Percentiles rank a stretch among this genome's conserved stretches.
phyloP scores from a whole-genome alignment of 2,888 invertebrate genomes.

The Sphecodes monilicornis region DNA sequence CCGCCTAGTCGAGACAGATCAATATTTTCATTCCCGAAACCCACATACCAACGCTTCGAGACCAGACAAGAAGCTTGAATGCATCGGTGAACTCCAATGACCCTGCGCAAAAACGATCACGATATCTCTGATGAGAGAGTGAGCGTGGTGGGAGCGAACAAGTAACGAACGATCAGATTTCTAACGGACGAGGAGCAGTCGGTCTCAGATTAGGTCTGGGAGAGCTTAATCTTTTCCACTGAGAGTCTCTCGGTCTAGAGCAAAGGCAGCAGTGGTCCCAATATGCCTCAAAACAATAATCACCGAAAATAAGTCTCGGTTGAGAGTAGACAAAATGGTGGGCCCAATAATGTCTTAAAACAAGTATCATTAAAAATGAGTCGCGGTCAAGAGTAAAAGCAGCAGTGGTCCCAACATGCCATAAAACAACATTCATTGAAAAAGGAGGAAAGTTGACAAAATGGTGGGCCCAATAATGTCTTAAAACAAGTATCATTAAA shows the following conservation, averaged over 20 bases:
- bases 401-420: no score
- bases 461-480: no score
- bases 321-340: no score
- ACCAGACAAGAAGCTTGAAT: slow-evolving; percentile 22
- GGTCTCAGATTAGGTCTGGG: neutral
- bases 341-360: neutral
- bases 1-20: neutral
- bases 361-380: no score
- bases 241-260: slow-evolving; percentile 62
- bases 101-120: slow-evolving; percentile 57
- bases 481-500: no score
- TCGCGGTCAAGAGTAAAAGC: no score
- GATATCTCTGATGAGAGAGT: slow-evolving; percentile 46
- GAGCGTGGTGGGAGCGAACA: slow-evolving; percentile 38
- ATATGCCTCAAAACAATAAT: no score
- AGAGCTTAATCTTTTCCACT: neutral
- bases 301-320: no score
- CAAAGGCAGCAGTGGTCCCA: neutral
- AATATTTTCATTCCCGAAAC: slow-evolving; percentile 8
- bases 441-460: no score
- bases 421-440: no score
- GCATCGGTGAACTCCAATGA: slow-evolving; percentile 37
- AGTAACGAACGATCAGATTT: slow-evolving; percentile 61
- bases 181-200: slow-evolving; percentile 40
- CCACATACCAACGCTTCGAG: neutral